Percentiles rank a stretch among this genome's conserved stretches.
Conservation (phyloP, 2,888 invertebrate genomes). For the Bruchidius siliquastri region DNA sequence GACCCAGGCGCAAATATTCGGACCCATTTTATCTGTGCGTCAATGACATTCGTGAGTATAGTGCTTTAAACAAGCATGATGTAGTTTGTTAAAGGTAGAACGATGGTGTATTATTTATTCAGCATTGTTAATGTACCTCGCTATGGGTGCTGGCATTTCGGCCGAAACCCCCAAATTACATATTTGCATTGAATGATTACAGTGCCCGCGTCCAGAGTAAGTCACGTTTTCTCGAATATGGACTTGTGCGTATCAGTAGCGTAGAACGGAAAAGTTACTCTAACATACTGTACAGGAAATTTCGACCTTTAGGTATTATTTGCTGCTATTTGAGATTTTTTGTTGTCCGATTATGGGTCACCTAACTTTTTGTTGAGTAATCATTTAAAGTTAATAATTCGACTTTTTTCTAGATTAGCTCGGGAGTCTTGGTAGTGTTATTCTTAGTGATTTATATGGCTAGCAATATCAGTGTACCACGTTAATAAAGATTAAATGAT, state of each 20-base stretch:
- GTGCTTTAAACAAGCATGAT: neutral
- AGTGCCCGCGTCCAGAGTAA: slow-evolving; percentile 11
- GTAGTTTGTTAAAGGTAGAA: neutral
- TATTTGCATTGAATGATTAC: slow-evolving; percentile 15
- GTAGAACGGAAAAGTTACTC: neutral
- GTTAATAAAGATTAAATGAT: too few species aligned
- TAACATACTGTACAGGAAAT: too few species aligned
- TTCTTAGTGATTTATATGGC: too few species aligned
- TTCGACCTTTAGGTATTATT: too few species aligned
- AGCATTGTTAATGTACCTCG: neutral
- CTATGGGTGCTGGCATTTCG: neutral
- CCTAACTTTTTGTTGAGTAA: too few species aligned
- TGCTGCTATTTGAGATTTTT: too few species aligned
- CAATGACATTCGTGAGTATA: neutral
- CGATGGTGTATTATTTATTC: neutral
- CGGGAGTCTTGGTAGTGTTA: too few species aligned
- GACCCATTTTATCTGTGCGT: neutral
- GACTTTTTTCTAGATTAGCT: too few species aligned
- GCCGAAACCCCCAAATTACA: slow-evolving; percentile 8
- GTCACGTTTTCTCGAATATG: slow-evolving; percentile 11
- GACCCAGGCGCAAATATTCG: too few species aligned
- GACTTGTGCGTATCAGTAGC: neutral
- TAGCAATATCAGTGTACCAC: too few species aligned
- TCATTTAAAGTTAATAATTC: too few species aligned
- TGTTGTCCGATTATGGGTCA: too few species aligned